Evolutionary conservation across 2,113 vertebrate species (phyloP), one percentile per base, ranked within the genome.

Genomic region (Microcebus tavaratra): DNA sequence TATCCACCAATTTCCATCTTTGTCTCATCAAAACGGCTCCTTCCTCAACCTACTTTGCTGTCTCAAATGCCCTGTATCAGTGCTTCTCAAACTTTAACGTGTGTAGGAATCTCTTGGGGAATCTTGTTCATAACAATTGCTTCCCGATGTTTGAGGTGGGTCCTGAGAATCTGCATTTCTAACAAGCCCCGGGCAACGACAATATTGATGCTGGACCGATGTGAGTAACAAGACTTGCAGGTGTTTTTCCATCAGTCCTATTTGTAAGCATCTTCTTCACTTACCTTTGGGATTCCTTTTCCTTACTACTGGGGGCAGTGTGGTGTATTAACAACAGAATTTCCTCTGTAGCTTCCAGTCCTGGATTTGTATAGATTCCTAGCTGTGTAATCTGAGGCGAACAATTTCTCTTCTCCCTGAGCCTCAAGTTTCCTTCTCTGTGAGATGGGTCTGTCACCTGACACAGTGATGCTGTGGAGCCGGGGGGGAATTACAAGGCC

Each of bases 101-200:
- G 31, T 42, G 70, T 4, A 85, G 63, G 50, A 88, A 70, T 75
- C 70, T 88, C 57, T 78, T 76, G 5, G 45, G 55, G n/a, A 14
- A 94, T 80, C 63, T 76, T 81, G 70, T 31, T 95, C 80, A 90
- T 45, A 45, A 45, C 45, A 94, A 94, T 75, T 91, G 39, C 81
- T 89, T 83, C 65, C 55, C 90, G 15, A 42, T 68, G n/a, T 91
- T 67, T 89, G 36, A 13, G 34, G 6, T 55, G n/a, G 55, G 57
- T 53, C 20, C 57, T 5, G 27, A 86, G 53, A 83, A 73, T 67
- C 55, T 82, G 34, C 55, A 57, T 91, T 89, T 92, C 39, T 89
- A 90, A 68, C 6, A 90, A 63, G n/a, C 11, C 59, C 20, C n/a
- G 63, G 80, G 76, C 88, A 65, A 80, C 50, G 65, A 11, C 42